Percentiles rank a stretch among this genome's conserved stretches.
phyloP scores from a whole-genome alignment of 2,113 vertebrate genomes.

The Emberiza fucata region DNA sequence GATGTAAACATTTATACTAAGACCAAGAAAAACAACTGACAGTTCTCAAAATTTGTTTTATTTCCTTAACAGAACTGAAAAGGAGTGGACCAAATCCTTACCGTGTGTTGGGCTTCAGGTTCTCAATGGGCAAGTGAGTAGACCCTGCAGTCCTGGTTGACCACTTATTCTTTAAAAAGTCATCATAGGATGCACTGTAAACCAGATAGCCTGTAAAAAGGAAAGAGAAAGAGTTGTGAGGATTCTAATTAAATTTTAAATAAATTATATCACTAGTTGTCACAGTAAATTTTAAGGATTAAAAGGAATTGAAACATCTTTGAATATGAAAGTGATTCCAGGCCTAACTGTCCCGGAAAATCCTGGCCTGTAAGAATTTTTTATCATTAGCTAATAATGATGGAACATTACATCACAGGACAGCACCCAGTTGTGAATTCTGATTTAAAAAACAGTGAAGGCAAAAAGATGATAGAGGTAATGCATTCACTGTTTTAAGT shows the following conservation, averaged over 20 bases:
- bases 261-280: background rate
- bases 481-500: background rate
- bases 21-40: background rate
- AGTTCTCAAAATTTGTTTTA: background rate
- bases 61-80: background rate
- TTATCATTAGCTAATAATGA: background rate
- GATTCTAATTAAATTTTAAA: background rate
- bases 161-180: slow-evolving; percentile 94
- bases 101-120: slow-evolving; percentile 97
- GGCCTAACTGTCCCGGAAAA: background rate
- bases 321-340: background rate
- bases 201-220: slow-evolving; percentile 87
- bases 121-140: slow-evolving; percentile 91
- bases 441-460: background rate
- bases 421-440: background rate
- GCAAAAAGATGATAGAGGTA: background rate
- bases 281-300: background rate
- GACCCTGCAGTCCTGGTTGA: slow-evolving; percentile 79
- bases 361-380: background rate
- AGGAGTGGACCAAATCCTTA: slow-evolving; percentile 29
- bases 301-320: background rate
- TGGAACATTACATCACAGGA: background rate
- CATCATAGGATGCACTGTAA: slow-evolving; percentile 94
- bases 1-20: background rate
- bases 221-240: background rate